Percentiles rank a stretch among this genome's conserved stretches.
phyloP scores from a whole-genome alignment of 30 jellyfish, hydroid and myxozoan species.

The Calvadosia cruxmelitensis region DNA sequence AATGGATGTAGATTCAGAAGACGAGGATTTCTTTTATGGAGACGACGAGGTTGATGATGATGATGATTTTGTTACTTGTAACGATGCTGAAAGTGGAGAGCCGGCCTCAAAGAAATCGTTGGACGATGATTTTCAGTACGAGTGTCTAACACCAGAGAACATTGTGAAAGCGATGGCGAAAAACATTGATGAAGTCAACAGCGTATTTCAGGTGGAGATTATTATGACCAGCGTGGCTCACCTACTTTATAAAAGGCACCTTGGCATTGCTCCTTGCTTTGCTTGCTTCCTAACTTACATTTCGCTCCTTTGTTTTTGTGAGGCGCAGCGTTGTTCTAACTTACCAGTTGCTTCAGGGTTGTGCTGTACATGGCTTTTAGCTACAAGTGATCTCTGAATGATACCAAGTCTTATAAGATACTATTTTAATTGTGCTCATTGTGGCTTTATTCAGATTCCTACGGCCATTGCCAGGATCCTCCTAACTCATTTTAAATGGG shows the following conservation, averaged over 20 bases:
- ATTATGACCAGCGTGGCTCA: neutral
- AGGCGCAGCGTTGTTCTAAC: neutral
- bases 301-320: too few species aligned
- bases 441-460: too few species aligned
- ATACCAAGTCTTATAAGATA: too few species aligned
- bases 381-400: too few species aligned
- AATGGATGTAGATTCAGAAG: conserved; percentile 79
- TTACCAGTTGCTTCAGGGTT: neutral
- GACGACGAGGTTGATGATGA: conserved; percentile 81
- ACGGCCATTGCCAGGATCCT: conserved; percentile 83
- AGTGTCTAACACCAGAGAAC: conserved; percentile 87
- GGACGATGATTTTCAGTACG: conserved; percentile 87
- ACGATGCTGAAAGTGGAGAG: conserved; percentile 75
- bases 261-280: too few species aligned
- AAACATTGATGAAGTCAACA: conserved; percentile 88
- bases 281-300: too few species aligned
- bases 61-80: conserved; percentile 63
- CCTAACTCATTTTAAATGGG: conserved; percentile 93
- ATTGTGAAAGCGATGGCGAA: conserved; percentile 73
- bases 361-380: too few species aligned
- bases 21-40: conserved; percentile 66
- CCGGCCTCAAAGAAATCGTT: conserved; percentile 84
- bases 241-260: neutral
- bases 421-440: too few species aligned
- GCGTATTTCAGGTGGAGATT: conserved; percentile 66